phyloP scores from a whole-genome alignment of 2,113 vertebrate genomes.

The Apus apus region DNA sequence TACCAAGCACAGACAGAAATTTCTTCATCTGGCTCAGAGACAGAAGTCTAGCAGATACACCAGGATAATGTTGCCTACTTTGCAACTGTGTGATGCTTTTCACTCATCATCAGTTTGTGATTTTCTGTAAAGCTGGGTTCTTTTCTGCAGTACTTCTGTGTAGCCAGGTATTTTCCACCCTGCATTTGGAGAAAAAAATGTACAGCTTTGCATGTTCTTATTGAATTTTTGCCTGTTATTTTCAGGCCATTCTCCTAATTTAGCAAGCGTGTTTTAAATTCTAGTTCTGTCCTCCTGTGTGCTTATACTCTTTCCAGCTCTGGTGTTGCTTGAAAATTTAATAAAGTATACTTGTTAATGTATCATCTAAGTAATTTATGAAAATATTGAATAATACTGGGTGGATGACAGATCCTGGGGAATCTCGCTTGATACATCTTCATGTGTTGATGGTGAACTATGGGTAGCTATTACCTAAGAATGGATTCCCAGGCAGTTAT shows the following conservation, averaged over 20 bases:
- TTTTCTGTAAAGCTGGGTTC: background rate
- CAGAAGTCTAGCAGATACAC: background rate
- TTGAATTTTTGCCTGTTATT: constrained; percentile 27
- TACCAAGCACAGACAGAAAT: background rate
- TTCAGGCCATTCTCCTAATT: constrained; percentile 4
- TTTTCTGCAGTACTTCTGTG: background rate
- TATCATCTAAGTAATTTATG: constrained; percentile 27
- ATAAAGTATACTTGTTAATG: constrained; percentile 12
- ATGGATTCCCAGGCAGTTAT: background rate
- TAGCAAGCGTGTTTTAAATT: constrained; percentile 7
- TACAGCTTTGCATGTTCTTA: background rate
- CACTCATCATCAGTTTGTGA: background rate
- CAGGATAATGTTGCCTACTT: background rate
- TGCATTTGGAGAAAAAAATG: constrained; percentile 11
- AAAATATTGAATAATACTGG: constrained; percentile 33
- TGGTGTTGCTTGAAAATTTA: constrained; percentile 18
- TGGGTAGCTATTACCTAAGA: background rate
- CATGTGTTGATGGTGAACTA: background rate
- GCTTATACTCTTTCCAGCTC: background rate
- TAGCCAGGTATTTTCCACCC: background rate
- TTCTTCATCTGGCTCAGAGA: background rate
- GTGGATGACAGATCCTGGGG: background rate
- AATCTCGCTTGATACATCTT: background rate
- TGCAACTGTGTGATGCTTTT: background rate
- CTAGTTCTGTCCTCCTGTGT: background rate